Evolutionary conservation across 1,140 invertebrate species (phyloP), one percentile per base, ranked within the genome.

Genomic region (Homarus americanus): DNA sequence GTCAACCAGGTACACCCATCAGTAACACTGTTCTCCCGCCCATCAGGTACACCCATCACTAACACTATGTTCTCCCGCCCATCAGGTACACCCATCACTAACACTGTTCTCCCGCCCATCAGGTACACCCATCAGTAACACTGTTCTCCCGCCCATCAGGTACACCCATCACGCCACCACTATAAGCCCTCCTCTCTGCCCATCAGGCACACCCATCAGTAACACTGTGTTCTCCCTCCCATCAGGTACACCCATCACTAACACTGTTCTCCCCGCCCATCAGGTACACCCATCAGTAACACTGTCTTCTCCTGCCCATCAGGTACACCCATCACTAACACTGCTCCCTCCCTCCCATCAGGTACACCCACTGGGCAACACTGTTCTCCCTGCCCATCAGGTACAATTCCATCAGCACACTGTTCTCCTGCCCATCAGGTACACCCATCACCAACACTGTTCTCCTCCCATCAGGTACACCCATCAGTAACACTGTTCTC

Each of bases 341-440:
- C n/a, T 10, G 44, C 41, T 2, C 5, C n/a, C 72, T 49, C 66
- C 72, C 38, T 41, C 44, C 73, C 73, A 58, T 17, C 72, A 76
- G 99, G 99, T 98, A 28, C 98, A 98, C 12, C 99, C 36, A 99
- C 95, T 96, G 99, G 93, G n/a, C n/a, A n/a, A n/a, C n/a, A n/a
- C n/a, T n/a, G n/a, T n/a, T n/a, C n/a, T n/a, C n/a, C n/a, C 96
- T 99, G 93, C 99, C 99, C 15, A 99, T 99, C 88, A 99, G 99
- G 99, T n/a, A n/a, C n/a, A n/a, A n/a, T n/a, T n/a, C 99, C 15
- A 99, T 99, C 88, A 99, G 99, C 99, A n/a, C n/a, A n/a, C n/a
- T n/a, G n/a, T n/a, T n/a, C n/a, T n/a, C n/a, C n/a, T 99, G 93
- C 99, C 99, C 15, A 99, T 99, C 88, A 99, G 99, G 99, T n/a